Percentiles rank a stretch among this genome's conserved stretches.
phyloP scores from a whole-genome alignment of 1,140 invertebrate genomes.

The Aricia agestis region DNA sequence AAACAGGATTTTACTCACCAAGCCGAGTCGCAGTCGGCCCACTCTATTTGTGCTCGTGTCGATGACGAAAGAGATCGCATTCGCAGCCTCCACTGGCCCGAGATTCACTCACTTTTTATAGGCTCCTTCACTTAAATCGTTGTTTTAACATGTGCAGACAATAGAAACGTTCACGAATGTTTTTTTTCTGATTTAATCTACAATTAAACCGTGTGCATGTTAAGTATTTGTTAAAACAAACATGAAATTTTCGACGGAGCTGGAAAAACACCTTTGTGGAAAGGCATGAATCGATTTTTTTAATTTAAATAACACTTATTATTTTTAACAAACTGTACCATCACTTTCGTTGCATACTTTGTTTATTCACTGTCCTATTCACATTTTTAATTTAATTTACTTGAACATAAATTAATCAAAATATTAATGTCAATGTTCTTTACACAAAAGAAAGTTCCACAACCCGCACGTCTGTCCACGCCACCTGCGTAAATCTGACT shows the following conservation, averaged over 20 bases:
- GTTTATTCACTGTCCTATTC: neutral
- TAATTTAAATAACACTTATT: slow-evolving; percentile 4
- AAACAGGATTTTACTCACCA: slow-evolving; percentile 13
- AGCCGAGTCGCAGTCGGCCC: neutral
- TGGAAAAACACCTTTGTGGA: slow-evolving; percentile 2
- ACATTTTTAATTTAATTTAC: slow-evolving; percentile 13
- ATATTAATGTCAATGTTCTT: slow-evolving; percentile 10
- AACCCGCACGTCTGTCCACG: slow-evolving; percentile 29
- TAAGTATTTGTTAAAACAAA: neutral
- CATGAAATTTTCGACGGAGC: neutral
- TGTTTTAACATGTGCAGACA: neutral
- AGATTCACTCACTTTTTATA: slow-evolving; percentile 6
- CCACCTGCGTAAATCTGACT: slow-evolving; percentile 57
- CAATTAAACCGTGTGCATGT: neutral
- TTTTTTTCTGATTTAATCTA: neutral
- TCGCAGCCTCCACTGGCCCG: neutral
- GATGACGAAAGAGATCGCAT: slow-evolving; percentile 8
- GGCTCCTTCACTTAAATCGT: neutral
- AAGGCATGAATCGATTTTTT: slow-evolving; percentile 12
- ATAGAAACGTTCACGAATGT: neutral
- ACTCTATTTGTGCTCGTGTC: neutral
- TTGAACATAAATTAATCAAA: slow-evolving; percentile 12
- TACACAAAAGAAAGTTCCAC: neutral
- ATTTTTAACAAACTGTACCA: neutral
- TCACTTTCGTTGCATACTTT: neutral